These are phyloP conservation scores for Drosophila orosa DNA, from an alignment of 1,140 invertebrate genomes.

Conservation along the genomic window DNA sequence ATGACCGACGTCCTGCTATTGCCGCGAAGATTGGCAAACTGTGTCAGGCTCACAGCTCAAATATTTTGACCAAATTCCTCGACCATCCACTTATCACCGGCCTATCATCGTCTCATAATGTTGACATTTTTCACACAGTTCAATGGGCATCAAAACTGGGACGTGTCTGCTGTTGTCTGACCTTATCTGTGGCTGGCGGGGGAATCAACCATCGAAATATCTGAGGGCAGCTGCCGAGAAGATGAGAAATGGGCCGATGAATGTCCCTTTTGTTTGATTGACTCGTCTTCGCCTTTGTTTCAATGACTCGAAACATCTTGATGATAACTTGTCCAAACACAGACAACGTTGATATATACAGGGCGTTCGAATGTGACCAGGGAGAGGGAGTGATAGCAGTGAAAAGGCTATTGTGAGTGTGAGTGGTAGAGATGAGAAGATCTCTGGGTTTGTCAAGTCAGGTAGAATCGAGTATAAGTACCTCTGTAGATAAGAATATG, in stretches of 20 bases:
- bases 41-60: slow-evolving; percentile 25
- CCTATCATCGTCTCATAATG: slow-evolving; percentile 70
- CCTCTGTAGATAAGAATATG: neutral
- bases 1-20: slow-evolving; percentile 20
- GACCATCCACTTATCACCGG: slow-evolving; percentile 11
- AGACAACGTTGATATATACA: slow-evolving; percentile 12
- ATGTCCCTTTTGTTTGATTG: slow-evolving; percentile 78
- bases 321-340: slow-evolving; percentile 77
- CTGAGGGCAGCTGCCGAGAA: slow-evolving; percentile 12
- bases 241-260: slow-evolving; percentile 45
- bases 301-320: slow-evolving; percentile 79
- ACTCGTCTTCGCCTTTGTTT: slow-evolving; percentile 74
- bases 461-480: neutral
- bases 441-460: neutral
- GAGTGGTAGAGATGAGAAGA: slow-evolving; percentile 6
- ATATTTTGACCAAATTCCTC: slow-evolving; percentile 43
- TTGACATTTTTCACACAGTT: slow-evolving; percentile 74
- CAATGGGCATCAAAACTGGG: slow-evolving; percentile 66
- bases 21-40: slow-evolving; percentile 26
- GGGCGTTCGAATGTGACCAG: neutral
- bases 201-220: slow-evolving; percentile 22
- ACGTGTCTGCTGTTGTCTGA: slow-evolving; percentile 50
- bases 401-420: neutral
- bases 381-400: neutral
- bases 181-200: slow-evolving; percentile 43